phyloP scores from a whole-genome alignment of 2,797 vertebrate species.

The Eupleurogrammus muticus region DNA sequence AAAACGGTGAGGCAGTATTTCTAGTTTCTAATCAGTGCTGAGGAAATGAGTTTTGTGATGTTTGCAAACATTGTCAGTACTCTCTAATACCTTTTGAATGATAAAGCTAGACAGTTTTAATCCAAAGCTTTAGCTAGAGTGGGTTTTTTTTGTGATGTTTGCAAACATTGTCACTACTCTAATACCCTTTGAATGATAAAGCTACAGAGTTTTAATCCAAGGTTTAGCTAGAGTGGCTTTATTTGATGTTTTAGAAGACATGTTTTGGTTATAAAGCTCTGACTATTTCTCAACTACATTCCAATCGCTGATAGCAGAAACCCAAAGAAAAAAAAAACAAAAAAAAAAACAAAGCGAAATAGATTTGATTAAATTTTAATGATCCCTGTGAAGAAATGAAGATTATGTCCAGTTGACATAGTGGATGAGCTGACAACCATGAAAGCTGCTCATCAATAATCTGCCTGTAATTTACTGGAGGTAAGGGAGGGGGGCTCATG shows the following conservation, averaged over 20 bases:
- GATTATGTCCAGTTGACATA: conserved; percentile 14
- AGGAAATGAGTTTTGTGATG: conserved; percentile 15
- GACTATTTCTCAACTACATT: not conserved
- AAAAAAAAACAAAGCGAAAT: conserved; percentile 2
- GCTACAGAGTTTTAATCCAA: conserved; percentile 13
- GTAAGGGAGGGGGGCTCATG: conserved; percentile 35
- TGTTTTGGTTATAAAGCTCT: conserved; percentile 14
- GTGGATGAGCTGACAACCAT: conserved; percentile 42
- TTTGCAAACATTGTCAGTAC: conserved; percentile 16
- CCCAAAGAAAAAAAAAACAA: not conserved
- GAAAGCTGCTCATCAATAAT: conserved; percentile 64
- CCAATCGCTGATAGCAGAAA: conserved; percentile 3
- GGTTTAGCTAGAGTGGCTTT: conserved; percentile 10
- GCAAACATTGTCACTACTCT: conserved; percentile 4
- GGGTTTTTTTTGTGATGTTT: conserved; percentile 17
- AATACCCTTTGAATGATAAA: conserved; percentile 22
- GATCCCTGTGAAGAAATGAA: conserved; percentile 41
- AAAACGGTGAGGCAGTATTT: too few species aligned
- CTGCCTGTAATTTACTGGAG: conserved; percentile 52
- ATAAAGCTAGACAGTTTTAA: conserved; percentile 13
- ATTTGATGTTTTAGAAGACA: conserved; percentile 11
- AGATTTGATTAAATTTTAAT: conserved; percentile 41
- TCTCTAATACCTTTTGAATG: conserved; percentile 19
- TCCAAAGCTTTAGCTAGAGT: conserved; percentile 12
- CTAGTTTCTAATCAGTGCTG: not conserved